Percentiles rank a stretch among this genome's conserved stretches.
Evolutionary conservation across 2,888 invertebrate genomes (phyloP).

Genomic region (Colostygia pectinataria): DNA sequence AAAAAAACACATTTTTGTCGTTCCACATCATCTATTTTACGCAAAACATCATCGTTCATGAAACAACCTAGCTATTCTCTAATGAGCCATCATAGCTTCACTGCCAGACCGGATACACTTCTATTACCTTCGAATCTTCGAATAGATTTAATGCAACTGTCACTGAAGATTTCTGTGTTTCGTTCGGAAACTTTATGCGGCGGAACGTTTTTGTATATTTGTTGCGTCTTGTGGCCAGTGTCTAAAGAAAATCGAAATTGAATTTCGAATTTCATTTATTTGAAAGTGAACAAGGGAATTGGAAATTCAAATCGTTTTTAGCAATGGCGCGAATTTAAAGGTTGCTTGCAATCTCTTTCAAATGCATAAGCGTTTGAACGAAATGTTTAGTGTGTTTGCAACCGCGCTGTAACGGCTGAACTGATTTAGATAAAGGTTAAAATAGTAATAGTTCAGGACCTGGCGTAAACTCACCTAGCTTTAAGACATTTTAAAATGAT

Average conservation of each 20-base stretch:
- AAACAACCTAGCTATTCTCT: conserved; percentile 4
- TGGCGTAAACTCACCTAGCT: too few relatives aligned
- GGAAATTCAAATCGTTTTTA: conserved; percentile 7
- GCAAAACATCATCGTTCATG: too few relatives aligned
- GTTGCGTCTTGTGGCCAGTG: conserved; percentile 21
- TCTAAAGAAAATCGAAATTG: conserved; percentile 17
- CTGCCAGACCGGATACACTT: conserved; percentile 39
- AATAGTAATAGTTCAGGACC: too few relatives aligned
- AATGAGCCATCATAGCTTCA: conserved; percentile 2
- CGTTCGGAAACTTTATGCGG: conserved; percentile 24
- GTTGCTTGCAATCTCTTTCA: too few relatives aligned
- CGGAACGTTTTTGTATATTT: conserved; percentile 18
- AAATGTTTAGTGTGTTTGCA: too few relatives aligned
- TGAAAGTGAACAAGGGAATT: conserved; percentile 13
- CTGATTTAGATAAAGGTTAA: too few relatives aligned
- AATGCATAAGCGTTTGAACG: too few relatives aligned
- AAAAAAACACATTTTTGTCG: too few relatives aligned
- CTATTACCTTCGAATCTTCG: conserved; percentile 31
- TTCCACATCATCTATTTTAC: too few relatives aligned
- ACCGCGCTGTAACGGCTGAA: too few relatives aligned
- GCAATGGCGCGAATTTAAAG: background rate
- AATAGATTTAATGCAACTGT: conserved; percentile 35
- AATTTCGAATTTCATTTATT: conserved; percentile 21
- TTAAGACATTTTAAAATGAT: too few relatives aligned
- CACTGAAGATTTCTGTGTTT: conserved; percentile 28